A percentile compares a stretch with the other conserved stretches of the same genome.
phyloP scores from a whole-genome alignment of 1,140 invertebrate genomes.

The Solenopsis invicta region DNA sequence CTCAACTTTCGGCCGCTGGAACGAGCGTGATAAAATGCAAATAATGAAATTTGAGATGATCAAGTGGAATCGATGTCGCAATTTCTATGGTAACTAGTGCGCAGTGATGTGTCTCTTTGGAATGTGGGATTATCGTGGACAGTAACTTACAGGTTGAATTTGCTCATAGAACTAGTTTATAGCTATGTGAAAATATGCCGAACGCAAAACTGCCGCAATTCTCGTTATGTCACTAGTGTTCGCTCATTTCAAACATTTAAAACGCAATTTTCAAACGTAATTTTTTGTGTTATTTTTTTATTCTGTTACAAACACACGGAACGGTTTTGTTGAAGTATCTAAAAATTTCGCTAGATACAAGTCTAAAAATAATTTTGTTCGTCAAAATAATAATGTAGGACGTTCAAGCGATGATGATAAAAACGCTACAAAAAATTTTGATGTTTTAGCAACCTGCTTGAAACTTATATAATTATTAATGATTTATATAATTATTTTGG shows the following conservation, averaged over 20 bases:
- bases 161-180: conserved; percentile 19
- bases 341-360: too few species aligned
- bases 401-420: too few species aligned
- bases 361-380: too few species aligned
- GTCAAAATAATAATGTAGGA: too few species aligned
- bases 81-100: conserved; percentile 50
- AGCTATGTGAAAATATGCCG: conserved; percentile 7
- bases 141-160: conserved; percentile 31
- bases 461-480: too few species aligned
- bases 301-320: background rate
- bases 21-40: conserved; percentile 22
- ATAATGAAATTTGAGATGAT: conserved; percentile 42
- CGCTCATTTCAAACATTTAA: conserved; percentile 16
- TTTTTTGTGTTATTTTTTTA: background rate
- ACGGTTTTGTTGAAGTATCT: too few species aligned
- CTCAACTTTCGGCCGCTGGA: background rate
- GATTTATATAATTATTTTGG: too few species aligned
- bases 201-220: background rate
- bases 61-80: conserved; percentile 21
- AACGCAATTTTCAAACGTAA: conserved; percentile 2
- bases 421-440: too few species aligned
- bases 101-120: background rate
- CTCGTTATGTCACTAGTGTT: background rate
- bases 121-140: conserved; percentile 22
- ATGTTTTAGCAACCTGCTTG: too few species aligned